Percentiles rank a stretch among this genome's conserved stretches.
Conservation (phyloP, 2,888 invertebrate genomes). For the Microchrysa polita region DNA sequence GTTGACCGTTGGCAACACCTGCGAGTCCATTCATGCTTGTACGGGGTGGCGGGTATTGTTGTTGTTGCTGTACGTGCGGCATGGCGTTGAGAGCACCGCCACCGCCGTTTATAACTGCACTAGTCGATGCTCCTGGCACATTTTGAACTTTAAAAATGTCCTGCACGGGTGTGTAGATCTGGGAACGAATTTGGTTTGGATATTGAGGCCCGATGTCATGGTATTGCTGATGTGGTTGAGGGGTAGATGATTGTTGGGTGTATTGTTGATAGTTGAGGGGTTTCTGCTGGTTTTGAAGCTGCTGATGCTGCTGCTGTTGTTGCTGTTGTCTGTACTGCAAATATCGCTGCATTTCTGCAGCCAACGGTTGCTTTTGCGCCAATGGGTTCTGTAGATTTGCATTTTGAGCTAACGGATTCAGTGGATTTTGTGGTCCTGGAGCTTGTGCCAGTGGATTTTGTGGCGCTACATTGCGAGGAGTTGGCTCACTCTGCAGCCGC, state of each 20-base stretch:
- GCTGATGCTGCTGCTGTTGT: conserved; percentile 53
- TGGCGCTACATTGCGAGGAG: conserved; percentile 54
- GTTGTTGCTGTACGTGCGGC: conserved; percentile 63
- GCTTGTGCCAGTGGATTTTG: conserved; percentile 37
- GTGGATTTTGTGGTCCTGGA: conserved; percentile 32
- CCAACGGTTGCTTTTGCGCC: conserved; percentile 22
- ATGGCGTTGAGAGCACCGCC: conserved; percentile 58
- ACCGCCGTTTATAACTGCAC: conserved; percentile 38
- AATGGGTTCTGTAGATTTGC: conserved; percentile 33
- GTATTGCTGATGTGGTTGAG: conserved; percentile 58
- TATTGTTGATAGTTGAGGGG: conserved; percentile 52
- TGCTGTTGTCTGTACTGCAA: conserved; percentile 57
- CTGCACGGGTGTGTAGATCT: conserved; percentile 59
- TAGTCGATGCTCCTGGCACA: conserved; percentile 52
- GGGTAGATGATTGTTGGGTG: conserved; percentile 54
- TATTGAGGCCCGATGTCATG: conserved; percentile 49
- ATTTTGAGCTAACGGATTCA: conserved; percentile 15
- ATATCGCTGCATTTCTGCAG: conserved; percentile 60
- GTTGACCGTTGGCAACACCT: conserved; percentile 59
- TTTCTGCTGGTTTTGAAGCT: too few relatives aligned
- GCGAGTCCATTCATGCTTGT: conserved; percentile 62
- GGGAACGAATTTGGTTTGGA: conserved; percentile 54
- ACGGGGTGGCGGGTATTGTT: conserved; percentile 53
- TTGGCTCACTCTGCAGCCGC: conserved; percentile 65
- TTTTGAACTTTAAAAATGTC: conserved; percentile 60